Base-by-base conservation (phyloP, 2,797 vertebrate genomes). In the Alauda arvensis region DNA sequence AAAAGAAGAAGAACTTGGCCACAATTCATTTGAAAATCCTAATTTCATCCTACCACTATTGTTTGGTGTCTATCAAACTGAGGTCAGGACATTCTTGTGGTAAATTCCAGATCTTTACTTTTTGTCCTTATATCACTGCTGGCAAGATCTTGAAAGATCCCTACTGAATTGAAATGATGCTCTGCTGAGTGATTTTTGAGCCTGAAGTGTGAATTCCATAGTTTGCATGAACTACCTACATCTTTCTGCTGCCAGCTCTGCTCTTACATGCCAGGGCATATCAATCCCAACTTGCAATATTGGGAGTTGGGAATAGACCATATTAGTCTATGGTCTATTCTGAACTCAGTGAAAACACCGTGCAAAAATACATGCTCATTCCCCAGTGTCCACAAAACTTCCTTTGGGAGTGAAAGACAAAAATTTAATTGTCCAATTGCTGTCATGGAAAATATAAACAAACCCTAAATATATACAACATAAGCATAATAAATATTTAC, bases 101-200 rank as follows among this genome's bases (percentile, higher is more conserved):
- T 51, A 69, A 77, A 94, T 82, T 91, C 51, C 8, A 62, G 85
- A 63, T 84, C 85, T 85, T 70, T 43, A 56, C 45, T 79, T 75
- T 91, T 46, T 28, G 61, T 60, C 52, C 49, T 37, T 9, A 53
- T 26, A 60, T 60, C 43, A 42, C n/a, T 71, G 48, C 51, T 85
- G 56, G 49, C 61, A 92, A 46, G 39, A 83, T 88, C 85, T 63
- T 85, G 42, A 51, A 85, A 57, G 37, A 53, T 72, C 82, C 49
- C 43, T 77, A 40, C 43, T 7, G 28, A 94, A 90, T 53, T 76
- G 59, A 77, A 71, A 56, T 85, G 29, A 81, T 63, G 49, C 34
- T 89, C 71, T 67, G 59, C 40, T 77, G 49, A 69, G 51, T 55
- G 63, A 81, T 71, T 75, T 87, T 56, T 84, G 79, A 83, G 85